Evolutionary conservation across 1,140 invertebrate species (phyloP).

Genomic region (Drosophila repletoides): DNA sequence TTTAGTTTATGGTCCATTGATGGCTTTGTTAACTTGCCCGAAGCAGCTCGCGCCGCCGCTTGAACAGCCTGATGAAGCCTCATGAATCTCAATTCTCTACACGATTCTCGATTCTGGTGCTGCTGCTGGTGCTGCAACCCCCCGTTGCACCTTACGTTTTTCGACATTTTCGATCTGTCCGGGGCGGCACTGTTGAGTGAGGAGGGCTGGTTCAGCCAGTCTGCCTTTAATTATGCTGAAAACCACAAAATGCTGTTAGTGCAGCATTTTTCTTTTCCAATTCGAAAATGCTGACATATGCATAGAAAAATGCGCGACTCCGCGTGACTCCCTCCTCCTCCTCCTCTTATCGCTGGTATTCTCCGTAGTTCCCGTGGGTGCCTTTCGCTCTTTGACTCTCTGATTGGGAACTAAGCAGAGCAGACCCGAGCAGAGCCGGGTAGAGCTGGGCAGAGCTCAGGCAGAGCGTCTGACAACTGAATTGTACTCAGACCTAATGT

Average conservation of each 20-base stretch:
- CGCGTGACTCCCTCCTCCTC: slow-evolving; percentile 20
- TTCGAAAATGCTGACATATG: slow-evolving; percentile 81
- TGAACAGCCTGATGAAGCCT: too few relatives aligned
- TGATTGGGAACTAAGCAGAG: slow-evolving; percentile 75
- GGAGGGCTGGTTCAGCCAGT: slow-evolving; percentile 31
- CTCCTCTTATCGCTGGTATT: background rate
- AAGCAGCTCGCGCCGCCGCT: slow-evolving; percentile 45
- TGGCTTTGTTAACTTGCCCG: slow-evolving; percentile 81
- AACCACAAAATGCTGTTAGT: slow-evolving; percentile 81
- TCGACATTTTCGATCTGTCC: slow-evolving; percentile 81
- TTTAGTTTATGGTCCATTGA: slow-evolving; percentile 82
- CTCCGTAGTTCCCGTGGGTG: slow-evolving; percentile 60
- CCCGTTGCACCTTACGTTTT: slow-evolving; percentile 77
- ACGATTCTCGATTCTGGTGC: slow-evolving; percentile 30
- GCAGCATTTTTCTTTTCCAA: slow-evolving; percentile 76
- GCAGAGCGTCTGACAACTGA: slow-evolving; percentile 68
- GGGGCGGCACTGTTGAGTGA: slow-evolving; percentile 51
- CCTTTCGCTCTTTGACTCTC: slow-evolving; percentile 71
- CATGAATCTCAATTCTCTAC: slow-evolving; percentile 48
- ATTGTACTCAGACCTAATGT: slow-evolving; percentile 82
- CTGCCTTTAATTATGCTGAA: slow-evolving; percentile 79
- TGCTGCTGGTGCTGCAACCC: too few relatives aligned
- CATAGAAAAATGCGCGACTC: slow-evolving; percentile 48
- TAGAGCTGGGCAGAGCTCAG: slow-evolving; percentile 5
- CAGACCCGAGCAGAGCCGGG: slow-evolving; percentile 17